Evolutionary conservation across 2,113 vertebrate genomes (phyloP), one percentile per base, ranked within the genome.

Genomic region (Forbesichthys agassizii): DNA sequence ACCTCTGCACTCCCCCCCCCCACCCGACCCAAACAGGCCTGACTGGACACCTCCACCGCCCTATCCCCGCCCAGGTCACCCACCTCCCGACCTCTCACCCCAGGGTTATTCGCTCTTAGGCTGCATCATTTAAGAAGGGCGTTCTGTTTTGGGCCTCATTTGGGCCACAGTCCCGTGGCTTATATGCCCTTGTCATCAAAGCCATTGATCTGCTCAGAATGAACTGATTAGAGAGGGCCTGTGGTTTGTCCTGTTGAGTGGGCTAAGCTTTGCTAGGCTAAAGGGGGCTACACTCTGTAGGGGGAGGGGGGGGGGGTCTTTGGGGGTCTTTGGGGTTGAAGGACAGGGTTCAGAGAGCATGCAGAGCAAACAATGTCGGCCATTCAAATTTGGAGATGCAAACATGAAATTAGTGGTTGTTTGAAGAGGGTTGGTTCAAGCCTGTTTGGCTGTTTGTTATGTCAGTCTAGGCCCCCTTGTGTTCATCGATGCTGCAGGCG

Each of bases 221-320:
- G 87, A 90, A 82, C 88, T 91, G 88, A 92, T 93, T 91, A 89
- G 85, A 89, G 85, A 80, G 70, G 82, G 77, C 58, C 77, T 88
- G 83, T 71, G 84, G 80, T 90, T 89, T 88, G 88, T 92, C 86
- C 80, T 64, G 72, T 75, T 78, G 86, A 88, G 87, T 77, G 76
- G 80, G 69, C 62, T 1, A 64, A 68, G 60, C 75, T 81, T 70
- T 77, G 73, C 70, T 62, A 51, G 48, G 82, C 79, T 69, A 27
- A 48, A 14, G 13, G 36, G 46, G 53, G 14, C 36, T 12, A 62
- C 20, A 48, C 20, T 7, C 52, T 46, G 20, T 70, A 81, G 63
- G 61, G 61, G 56, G 61, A 63, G 61, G 64, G 74, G 42, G 55
- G 11, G 46, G 11, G 18, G 48, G 55, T 27, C 9, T 59, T 10